Percentiles rank a stretch among this genome's conserved stretches.
Evolutionary conservation across 2,797 vertebrate genomes (phyloP).

Genomic region (Enteromius treurensis): DNA sequence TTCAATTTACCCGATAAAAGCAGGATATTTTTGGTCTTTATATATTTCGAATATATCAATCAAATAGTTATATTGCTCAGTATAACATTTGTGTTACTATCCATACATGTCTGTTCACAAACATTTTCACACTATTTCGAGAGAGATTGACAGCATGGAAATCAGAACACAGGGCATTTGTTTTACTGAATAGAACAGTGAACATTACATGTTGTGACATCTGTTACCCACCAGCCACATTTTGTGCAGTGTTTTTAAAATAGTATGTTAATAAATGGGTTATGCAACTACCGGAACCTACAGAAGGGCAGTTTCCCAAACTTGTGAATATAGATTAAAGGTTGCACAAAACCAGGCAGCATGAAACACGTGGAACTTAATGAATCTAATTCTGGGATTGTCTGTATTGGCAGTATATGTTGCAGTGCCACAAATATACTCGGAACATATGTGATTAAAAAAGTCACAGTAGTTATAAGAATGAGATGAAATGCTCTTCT

Average conservation of each 20-base stretch:
- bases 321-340: conserved; percentile 37
- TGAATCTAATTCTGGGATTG: neutral
- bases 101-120: neutral
- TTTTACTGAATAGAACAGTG: neutral
- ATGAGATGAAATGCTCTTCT: conserved; percentile 50
- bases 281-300: neutral
- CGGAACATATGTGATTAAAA: conserved; percentile 38
- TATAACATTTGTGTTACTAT: neutral
- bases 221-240: neutral
- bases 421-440: neutral
- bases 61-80: neutral
- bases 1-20: neutral
- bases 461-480: conserved; percentile 15
- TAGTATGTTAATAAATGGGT: neutral
- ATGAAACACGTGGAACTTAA: neutral
- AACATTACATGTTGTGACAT: neutral
- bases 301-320: conserved; percentile 27
- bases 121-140: neutral
- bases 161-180: neutral
- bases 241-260: neutral
- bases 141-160: neutral
- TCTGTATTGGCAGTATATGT: neutral
- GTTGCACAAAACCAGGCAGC: conserved; percentile 3
- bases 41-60: too few relatives aligned
- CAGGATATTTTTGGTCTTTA: neutral